Percentiles rank a stretch among this genome's conserved stretches.
These are phyloP conservation scores for Cephus pygmeus DNA, from an alignment of 2,888 invertebrate species.

Conservation along the genomic window DNA sequence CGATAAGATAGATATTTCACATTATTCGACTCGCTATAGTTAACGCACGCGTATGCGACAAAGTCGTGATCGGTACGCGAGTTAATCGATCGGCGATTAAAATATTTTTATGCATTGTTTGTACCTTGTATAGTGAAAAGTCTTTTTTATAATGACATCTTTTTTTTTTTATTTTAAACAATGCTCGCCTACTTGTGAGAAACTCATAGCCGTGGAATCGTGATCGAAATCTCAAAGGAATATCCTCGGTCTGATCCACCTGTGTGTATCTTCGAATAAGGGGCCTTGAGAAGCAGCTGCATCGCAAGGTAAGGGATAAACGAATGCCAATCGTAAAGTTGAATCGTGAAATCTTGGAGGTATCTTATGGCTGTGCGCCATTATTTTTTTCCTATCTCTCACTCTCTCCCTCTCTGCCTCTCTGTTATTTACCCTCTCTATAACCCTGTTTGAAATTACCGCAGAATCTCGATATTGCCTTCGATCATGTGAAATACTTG, in stretches of 20 bases:
- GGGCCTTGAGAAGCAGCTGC: conserved; percentile 47
- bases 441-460: background rate
- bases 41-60: background rate
- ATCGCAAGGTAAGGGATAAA: conserved; percentile 52
- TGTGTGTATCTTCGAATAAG: conserved; percentile 15
- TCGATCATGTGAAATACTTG: background rate
- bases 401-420: conserved; percentile 12
- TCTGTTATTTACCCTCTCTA: background rate
- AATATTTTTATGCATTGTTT: background rate
- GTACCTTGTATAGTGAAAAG: background rate
- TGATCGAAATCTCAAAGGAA: background rate
- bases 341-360: conserved; percentile 47
- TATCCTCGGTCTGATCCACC: background rate
- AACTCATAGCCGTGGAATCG: background rate
- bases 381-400: conserved; percentile 32
- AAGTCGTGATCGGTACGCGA: conserved; percentile 7
- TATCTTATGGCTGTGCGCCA: background rate
- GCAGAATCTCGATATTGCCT: background rate
- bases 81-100: conserved; percentile 13
- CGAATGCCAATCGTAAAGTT: conserved; percentile 42
- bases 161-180: background rate
- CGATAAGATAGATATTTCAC: conserved; percentile 50
- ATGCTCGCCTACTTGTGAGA: background rate
- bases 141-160: background rate
- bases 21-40: conserved; percentile 12